Conservation (phyloP, 2,888 invertebrate genomes). For the Heliconius hortense region DNA sequence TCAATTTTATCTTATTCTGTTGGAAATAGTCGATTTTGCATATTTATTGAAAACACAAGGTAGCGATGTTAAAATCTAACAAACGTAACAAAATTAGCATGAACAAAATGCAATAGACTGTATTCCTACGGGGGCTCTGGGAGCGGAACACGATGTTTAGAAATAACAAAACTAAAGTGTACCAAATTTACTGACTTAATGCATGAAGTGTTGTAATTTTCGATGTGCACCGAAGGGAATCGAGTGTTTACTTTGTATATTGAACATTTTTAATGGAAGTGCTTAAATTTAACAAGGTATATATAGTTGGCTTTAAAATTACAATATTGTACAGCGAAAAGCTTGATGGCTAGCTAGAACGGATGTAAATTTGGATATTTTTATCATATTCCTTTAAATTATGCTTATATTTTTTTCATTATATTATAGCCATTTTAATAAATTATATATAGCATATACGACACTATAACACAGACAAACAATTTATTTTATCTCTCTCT, state of each 20-base stretch:
- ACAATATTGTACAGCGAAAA: background rate
- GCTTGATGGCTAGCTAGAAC: too few species aligned
- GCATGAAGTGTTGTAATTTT: slow-evolving; percentile 37
- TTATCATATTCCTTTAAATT: too few species aligned
- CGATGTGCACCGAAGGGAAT: slow-evolving; percentile 27
- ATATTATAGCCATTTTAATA: too few species aligned
- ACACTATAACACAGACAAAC: too few species aligned
- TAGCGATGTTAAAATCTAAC: slow-evolving; percentile 47
- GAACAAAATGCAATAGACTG: slow-evolving; percentile 56
- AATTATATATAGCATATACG: too few species aligned
- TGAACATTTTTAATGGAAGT: background rate
- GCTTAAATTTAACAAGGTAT: background rate
- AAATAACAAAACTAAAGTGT: slow-evolving; percentile 43
- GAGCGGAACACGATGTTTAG: slow-evolving; percentile 45
- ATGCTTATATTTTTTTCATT: too few species aligned
- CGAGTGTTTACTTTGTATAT: slow-evolving; percentile 19
- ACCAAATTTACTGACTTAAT: slow-evolving; percentile 38
- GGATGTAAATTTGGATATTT: too few species aligned
- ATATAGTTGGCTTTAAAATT: background rate
- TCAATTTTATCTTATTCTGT: background rate
- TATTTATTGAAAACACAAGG: slow-evolving; percentile 33
- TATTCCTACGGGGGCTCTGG: slow-evolving; percentile 49
- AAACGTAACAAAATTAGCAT: slow-evolving; percentile 56
- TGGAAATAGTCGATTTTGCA: background rate
- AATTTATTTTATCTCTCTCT: too few species aligned